Conservation (phyloP, 2,113 vertebrate genomes). For the Balaeniceps rex region DNA sequence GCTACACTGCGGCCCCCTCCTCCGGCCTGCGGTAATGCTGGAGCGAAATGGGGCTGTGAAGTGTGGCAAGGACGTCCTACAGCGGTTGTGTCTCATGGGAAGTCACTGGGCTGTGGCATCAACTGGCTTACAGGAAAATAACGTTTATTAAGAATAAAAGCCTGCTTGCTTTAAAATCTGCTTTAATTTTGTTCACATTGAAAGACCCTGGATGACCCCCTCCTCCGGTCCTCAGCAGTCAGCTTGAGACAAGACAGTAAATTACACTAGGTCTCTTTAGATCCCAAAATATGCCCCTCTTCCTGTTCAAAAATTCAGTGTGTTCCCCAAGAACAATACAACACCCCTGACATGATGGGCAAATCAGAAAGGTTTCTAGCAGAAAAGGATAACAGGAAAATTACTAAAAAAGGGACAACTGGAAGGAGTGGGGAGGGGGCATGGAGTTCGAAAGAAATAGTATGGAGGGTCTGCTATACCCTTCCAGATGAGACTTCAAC, state of each 20-base stretch:
- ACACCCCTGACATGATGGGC: neutral
- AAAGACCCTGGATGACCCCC: neutral
- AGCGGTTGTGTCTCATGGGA: fast-evolving
- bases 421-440: neutral
- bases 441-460: neutral
- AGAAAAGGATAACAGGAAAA: neutral
- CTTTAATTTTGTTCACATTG: neutral
- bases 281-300: neutral
- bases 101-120: neutral
- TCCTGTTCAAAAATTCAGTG: neutral
- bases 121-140: neutral
- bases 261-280: neutral
- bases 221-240: neutral
- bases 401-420: neutral
- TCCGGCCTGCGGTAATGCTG: fast-evolving
- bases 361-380: neutral
- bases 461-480: neutral
- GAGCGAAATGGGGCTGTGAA: neutral
- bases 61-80: fast-evolving
- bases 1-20: fast-evolving
- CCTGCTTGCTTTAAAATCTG: neutral
- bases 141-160: neutral
- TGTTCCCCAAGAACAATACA: neutral
- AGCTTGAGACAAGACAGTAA: neutral
- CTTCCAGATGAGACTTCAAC: neutral